Conservation (phyloP, 2,113 vertebrate genomes). For the Rattus rattus region DNA sequence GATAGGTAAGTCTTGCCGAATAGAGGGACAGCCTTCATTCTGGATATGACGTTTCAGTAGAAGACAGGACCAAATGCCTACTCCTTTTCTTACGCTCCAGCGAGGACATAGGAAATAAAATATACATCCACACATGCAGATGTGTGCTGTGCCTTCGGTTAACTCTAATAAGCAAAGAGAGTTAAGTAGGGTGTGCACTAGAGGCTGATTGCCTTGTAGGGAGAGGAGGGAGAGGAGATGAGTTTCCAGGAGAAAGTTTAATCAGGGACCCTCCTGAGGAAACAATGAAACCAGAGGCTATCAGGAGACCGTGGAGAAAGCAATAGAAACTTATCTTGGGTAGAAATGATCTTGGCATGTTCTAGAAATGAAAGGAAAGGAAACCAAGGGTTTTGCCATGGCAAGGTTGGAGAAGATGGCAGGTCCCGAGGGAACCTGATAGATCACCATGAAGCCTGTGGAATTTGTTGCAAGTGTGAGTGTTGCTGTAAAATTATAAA, state of each 20-base stretch:
- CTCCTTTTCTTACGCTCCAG: neutral
- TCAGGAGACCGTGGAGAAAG: neutral
- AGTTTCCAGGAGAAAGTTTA: slow-evolving; percentile 18
- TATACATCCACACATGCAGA: neutral
- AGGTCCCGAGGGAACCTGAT: too few species aligned
- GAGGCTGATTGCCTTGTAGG: neutral
- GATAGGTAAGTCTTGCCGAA: neutral
- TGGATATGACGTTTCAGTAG: neutral
- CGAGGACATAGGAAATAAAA: neutral
- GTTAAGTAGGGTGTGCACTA: neutral
- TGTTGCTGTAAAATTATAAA: too few species aligned
- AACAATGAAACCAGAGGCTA: neutral
- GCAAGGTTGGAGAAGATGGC: neutral
- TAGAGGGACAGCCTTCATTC: neutral
- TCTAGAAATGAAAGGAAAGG: neutral
- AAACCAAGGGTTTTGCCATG: neutral
- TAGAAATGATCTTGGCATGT: neutral
- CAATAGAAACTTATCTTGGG: neutral
- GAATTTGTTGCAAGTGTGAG: neutral
- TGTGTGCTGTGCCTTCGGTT: neutral
- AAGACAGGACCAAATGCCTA: neutral
- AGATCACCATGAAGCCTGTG: accelerated
- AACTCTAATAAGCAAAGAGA: slow-evolving; percentile 4
- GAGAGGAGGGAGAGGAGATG: neutral
- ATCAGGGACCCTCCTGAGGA: neutral